Evolutionary conservation across 2,113 vertebrate genomes (phyloP).

Genomic region (Sporophila hypoxantha): DNA sequence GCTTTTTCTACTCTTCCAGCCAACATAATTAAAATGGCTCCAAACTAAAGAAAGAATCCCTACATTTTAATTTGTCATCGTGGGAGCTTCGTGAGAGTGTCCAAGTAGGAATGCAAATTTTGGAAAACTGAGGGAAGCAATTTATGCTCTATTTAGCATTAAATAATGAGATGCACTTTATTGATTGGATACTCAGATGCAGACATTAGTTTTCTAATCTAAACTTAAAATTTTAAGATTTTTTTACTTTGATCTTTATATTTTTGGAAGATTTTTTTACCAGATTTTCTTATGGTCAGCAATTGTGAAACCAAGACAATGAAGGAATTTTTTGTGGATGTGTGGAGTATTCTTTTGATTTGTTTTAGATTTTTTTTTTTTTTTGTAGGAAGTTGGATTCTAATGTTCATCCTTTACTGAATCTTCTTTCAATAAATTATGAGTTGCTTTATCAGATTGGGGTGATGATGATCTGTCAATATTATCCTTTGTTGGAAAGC

Average conservation of each 20-base stretch:
- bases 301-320: neutral
- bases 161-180: neutral
- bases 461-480: neutral
- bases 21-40: neutral
- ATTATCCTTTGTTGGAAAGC: neutral
- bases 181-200: neutral
- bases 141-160: neutral
- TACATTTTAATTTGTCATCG: neutral
- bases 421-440: neutral
- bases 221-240: fast-evolving
- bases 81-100: neutral
- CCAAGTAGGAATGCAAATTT: neutral
- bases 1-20: neutral
- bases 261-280: neutral
- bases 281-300: neutral
- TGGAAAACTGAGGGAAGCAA: neutral
- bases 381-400: neutral
- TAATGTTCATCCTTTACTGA: neutral
- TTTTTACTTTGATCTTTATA: neutral
- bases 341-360: neutral
- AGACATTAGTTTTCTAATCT: neutral
- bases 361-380: neutral
- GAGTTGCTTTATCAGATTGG: neutral
- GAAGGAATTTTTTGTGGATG: neutral
- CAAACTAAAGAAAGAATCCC: neutral